Evolutionary conservation across 2,113 vertebrate genomes (phyloP).

Genomic region (Daubentonia madagascariensis): DNA sequence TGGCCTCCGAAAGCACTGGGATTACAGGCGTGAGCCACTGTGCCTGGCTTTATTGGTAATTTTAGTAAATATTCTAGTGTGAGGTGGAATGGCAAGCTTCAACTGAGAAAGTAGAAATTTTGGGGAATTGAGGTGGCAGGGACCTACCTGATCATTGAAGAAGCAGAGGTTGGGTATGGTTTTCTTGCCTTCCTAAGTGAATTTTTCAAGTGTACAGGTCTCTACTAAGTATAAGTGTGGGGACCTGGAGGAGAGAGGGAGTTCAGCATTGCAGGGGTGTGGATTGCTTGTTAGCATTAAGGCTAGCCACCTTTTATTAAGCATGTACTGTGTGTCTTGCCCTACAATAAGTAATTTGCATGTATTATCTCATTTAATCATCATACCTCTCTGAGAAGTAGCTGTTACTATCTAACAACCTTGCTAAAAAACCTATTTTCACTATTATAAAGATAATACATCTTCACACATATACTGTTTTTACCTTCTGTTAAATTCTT

Average conservation of each 20-base stretch:
- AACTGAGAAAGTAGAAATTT: neutral
- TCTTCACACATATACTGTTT: neutral
- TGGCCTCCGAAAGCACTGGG: neutral
- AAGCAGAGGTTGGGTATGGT: neutral
- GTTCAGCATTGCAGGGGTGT: neutral
- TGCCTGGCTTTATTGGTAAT: too few species aligned
- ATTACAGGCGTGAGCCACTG: neutral
- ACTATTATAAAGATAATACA: neutral
- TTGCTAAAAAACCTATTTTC: constrained; percentile 12
- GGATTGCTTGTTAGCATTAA: neutral
- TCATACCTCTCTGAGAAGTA: neutral
- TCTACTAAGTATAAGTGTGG: neutral
- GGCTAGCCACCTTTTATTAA: neutral
- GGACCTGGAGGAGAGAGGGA: neutral
- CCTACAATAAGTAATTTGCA: neutral
- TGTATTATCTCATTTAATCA: neutral
- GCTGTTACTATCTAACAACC: neutral
- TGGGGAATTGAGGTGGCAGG: neutral
- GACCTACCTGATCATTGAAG: neutral
- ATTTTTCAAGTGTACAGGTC: neutral
- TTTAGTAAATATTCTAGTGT: neutral
- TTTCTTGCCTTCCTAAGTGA: neutral
- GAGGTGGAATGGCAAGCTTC: neutral
- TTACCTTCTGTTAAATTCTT: neutral
- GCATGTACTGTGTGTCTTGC: neutral